Evolutionary conservation across 2,888 invertebrate species (phyloP).

Genomic region (Drosophila picticornis): DNA sequence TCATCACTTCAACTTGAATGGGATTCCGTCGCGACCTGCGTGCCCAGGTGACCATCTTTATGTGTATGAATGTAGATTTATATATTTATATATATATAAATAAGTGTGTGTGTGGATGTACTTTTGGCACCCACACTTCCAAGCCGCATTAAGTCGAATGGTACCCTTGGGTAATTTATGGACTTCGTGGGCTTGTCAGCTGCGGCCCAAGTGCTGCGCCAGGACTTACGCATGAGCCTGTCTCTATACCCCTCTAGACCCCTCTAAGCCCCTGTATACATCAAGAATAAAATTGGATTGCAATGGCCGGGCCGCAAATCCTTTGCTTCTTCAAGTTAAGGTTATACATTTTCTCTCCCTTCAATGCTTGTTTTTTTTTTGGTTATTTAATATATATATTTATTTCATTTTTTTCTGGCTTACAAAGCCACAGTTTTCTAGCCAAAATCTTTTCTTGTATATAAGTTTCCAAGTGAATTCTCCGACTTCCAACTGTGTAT

Average conservation of each 20-base stretch:
- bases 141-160: constrained; percentile 22
- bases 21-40: not conserved
- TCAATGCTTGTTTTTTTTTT: not conserved
- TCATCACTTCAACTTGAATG: not conserved
- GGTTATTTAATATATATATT: not conserved
- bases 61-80: not conserved
- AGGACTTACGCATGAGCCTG: not conserved
- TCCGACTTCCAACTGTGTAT: not conserved
- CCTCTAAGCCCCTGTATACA: not conserved
- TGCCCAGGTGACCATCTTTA: not conserved
- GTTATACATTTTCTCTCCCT: not conserved
- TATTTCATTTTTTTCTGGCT: not conserved
- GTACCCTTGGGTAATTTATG: constrained; percentile 59
- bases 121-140: not conserved
- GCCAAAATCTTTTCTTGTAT: not conserved
- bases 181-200: constrained; percentile 18
- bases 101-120: not conserved
- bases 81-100: not conserved
- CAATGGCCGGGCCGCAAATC: not conserved
- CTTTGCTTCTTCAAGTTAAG: not conserved
- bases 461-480: not conserved
- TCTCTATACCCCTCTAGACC: not conserved
- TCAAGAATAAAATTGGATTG: not conserved
- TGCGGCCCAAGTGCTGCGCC: constrained; percentile 2
- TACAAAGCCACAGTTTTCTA: not conserved